Evolutionary conservation across 2,113 vertebrate genomes (phyloP).

Genomic region (Cepphus grylle): DNA sequence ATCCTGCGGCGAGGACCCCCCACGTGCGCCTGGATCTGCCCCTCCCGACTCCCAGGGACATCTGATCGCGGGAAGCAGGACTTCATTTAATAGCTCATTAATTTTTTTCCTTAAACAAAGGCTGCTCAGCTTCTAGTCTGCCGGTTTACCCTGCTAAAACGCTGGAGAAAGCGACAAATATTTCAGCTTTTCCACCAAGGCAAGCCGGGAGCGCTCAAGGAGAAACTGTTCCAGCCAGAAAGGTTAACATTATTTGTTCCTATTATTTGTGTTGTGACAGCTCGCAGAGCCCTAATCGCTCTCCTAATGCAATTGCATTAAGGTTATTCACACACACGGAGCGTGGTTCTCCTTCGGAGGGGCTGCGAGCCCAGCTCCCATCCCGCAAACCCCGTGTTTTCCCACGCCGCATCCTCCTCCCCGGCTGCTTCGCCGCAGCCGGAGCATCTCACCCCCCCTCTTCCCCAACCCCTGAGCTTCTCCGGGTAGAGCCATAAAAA

Average conservation of each 20-base stretch:
- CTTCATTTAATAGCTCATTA: slow-evolving; percentile 50
- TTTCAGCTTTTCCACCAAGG: slow-evolving; percentile 34
- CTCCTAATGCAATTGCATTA: slow-evolving; percentile 51
- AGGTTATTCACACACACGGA: slow-evolving; percentile 30
- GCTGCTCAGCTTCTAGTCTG: neutral
- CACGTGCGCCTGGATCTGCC: neutral
- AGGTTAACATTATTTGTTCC: slow-evolving; percentile 62
- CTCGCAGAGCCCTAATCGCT: slow-evolving; percentile 50
- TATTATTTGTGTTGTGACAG: slow-evolving; percentile 64
- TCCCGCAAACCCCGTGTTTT: neutral
- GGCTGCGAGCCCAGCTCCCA: neutral
- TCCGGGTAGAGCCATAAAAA: neutral
- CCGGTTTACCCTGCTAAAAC: neutral
- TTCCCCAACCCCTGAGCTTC: neutral
- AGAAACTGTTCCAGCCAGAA: slow-evolving; percentile 43
- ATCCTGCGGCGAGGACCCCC: neutral
- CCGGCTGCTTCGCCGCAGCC: neutral
- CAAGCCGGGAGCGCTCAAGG: neutral
- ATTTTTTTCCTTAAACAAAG: slow-evolving; percentile 44
- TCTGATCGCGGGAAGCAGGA: neutral
- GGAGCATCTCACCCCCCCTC: accelerated
- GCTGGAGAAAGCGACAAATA: neutral
- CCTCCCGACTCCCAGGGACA: neutral
- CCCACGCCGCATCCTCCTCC: neutral
- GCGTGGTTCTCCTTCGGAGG: neutral